phyloP scores from a whole-genome alignment of 2,888 invertebrate species.

The Xestobium rufovillosum region DNA sequence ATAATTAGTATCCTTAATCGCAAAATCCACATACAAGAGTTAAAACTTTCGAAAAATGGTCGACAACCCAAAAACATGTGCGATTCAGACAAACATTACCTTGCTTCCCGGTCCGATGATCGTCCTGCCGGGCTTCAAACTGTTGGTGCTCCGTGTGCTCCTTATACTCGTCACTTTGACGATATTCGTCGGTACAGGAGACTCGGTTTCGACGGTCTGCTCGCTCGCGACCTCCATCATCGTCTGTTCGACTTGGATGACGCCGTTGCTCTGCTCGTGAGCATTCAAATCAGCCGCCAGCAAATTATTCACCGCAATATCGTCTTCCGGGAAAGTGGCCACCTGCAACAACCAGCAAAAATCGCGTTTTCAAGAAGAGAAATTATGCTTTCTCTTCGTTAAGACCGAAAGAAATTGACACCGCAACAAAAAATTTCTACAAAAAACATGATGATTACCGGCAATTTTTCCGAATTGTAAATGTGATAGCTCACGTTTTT shows the following conservation, averaged over 20 bases:
- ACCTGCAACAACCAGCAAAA: too few species aligned
- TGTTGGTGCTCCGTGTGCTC: conserved; percentile 24
- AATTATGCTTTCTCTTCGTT: too few species aligned
- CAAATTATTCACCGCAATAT: conserved; percentile 34
- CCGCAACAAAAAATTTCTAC: too few species aligned
- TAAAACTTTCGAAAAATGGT: too few species aligned
- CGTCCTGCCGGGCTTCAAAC: conserved; percentile 35
- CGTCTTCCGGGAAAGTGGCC: conserved; percentile 46
- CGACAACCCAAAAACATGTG: too few species aligned
- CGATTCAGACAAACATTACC: conserved; percentile 1
- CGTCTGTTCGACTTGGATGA: conserved; percentile 28
- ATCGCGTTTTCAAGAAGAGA: too few species aligned
- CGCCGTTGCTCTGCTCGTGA: conserved; percentile 27
- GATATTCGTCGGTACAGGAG: conserved; percentile 29
- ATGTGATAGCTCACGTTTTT: conserved; percentile 59
- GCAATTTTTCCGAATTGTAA: conserved; percentile 46
- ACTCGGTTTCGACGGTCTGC: conserved; percentile 31
- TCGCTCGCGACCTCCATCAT: conserved; percentile 35
- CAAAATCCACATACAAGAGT: too few species aligned
- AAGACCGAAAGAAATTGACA: too few species aligned
- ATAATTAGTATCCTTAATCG: too few species aligned
- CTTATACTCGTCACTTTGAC: conserved; percentile 22
- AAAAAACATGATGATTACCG: too few species aligned
- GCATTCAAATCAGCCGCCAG: conserved; percentile 25
- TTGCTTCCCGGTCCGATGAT: conserved; percentile 40